Percentiles rank a stretch among this genome's conserved stretches.
phyloP scores from a whole-genome alignment of 2,797 vertebrate genomes.

The Petrocephalus sullivani region DNA sequence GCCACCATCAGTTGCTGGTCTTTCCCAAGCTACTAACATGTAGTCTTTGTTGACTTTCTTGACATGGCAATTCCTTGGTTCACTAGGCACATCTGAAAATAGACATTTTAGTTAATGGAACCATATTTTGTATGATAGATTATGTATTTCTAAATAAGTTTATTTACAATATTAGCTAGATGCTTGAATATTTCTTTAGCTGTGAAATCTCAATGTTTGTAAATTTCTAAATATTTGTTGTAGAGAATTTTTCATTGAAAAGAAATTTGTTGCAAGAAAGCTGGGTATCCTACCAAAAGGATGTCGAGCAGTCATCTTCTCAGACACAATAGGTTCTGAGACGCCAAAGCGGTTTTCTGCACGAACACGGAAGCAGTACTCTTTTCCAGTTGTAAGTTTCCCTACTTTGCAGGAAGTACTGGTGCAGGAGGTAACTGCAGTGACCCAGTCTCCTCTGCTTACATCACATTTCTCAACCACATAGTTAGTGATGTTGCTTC shows the following conservation, averaged over 20 bases:
- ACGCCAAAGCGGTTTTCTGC: conserved; percentile 95
- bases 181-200: not conserved
- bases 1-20: conserved; percentile 83
- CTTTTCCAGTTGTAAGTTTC: conserved; percentile 82
- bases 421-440: conserved; percentile 79
- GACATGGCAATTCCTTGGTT: conserved; percentile 81
- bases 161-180: not conserved
- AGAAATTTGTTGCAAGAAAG: not conserved
- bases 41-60: conserved; percentile 89
- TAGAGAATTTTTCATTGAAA: not conserved
- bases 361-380: conserved; percentile 90
- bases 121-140: not conserved
- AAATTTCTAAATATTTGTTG: not conserved
- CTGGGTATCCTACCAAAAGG: conserved; percentile 76
- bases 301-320: conserved; percentile 80
- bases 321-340: conserved; percentile 83
- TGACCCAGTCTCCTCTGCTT: conserved; percentile 89
- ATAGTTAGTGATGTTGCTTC: conserved; percentile 95
- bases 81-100: conserved; percentile 81
- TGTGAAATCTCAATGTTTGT: not conserved
- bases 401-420: conserved; percentile 86
- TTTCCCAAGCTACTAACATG: conserved; percentile 90
- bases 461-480: conserved; percentile 94
- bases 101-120: not conserved
- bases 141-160: not conserved